These are phyloP conservation scores for Tortrix viridana DNA, from an alignment of 2,888 invertebrate genomes.

Conservation along the genomic window DNA sequence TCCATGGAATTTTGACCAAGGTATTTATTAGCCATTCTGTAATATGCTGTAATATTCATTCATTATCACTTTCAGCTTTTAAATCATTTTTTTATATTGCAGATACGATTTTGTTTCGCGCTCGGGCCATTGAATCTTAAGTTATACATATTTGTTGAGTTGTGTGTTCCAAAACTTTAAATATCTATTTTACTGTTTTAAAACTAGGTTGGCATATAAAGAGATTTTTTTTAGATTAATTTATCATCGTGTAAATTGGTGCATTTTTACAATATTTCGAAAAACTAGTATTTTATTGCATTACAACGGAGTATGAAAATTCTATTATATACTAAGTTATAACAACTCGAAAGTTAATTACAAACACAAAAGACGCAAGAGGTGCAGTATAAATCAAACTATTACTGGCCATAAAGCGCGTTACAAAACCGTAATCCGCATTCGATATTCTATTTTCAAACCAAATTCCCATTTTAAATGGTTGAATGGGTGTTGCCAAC, in stretches of 20 bases:
- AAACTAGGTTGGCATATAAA: too few species aligned
- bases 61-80: constrained; percentile 16
- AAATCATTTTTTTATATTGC: constrained; percentile 3
- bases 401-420: constrained; percentile 6
- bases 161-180: neutral
- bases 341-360: too few species aligned
- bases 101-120: constrained; percentile 15
- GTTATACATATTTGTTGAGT: too few species aligned
- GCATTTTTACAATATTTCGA: too few species aligned
- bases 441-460: constrained; percentile 19
- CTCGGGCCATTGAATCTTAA: neutral
- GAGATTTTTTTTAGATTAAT: too few species aligned
- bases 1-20: constrained; percentile 92
- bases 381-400: too few species aligned
- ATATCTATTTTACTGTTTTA: too few species aligned
- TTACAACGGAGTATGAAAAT: too few species aligned
- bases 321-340: too few species aligned
- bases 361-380: too few species aligned
- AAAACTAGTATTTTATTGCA: too few species aligned
- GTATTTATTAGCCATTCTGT: constrained; percentile 53
- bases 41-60: constrained; percentile 22
- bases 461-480: constrained; percentile 46
- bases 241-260: too few species aligned
- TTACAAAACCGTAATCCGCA: constrained; percentile 13
- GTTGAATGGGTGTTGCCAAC: constrained; percentile 82